Conservation (phyloP, 2,888 invertebrate genomes). For the Ectobius pallidus region DNA sequence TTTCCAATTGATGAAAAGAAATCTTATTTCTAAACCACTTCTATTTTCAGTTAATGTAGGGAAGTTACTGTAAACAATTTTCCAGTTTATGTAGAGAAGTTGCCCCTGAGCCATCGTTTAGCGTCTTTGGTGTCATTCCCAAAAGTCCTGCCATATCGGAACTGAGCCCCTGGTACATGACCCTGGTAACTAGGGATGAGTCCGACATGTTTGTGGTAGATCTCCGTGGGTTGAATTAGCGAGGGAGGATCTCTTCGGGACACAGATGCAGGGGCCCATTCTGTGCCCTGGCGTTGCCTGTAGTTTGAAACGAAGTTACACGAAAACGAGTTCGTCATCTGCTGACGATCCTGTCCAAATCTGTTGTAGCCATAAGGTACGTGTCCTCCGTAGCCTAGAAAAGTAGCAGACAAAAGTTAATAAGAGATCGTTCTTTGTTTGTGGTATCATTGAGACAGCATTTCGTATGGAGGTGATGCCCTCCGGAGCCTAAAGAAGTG, state of each 20-base stretch:
- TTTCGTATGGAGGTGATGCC: too few relatives aligned
- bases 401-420: too few relatives aligned
- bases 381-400: constrained; percentile 69
- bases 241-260: constrained; percentile 58
- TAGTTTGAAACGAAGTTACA: constrained; percentile 79
- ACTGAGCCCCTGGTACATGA: constrained; percentile 75
- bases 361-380: constrained; percentile 69
- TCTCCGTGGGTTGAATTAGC: constrained; percentile 60
- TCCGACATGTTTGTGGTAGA: constrained; percentile 76
- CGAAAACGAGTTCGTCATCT: constrained; percentile 71
- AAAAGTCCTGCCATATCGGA: constrained; percentile 77
- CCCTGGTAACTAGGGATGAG: constrained; percentile 76
- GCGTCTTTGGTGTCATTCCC: constrained; percentile 76
- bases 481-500: too few relatives aligned
- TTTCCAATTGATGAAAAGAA: too few relatives aligned
- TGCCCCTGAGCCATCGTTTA: constrained; percentile 73
- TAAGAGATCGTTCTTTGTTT: too few relatives aligned
- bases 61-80: too few relatives aligned
- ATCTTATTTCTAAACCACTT: too few relatives aligned
- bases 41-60: too few relatives aligned
- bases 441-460: too few relatives aligned
- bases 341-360: constrained; percentile 68
- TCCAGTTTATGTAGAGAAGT: constrained; percentile 60
- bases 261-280: constrained; percentile 68
- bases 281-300: constrained; percentile 70